Percentiles rank a stretch among this genome's conserved stretches.
Conservation (phyloP, 2,888 invertebrate genomes). For the Drosophila pullipes region DNA sequence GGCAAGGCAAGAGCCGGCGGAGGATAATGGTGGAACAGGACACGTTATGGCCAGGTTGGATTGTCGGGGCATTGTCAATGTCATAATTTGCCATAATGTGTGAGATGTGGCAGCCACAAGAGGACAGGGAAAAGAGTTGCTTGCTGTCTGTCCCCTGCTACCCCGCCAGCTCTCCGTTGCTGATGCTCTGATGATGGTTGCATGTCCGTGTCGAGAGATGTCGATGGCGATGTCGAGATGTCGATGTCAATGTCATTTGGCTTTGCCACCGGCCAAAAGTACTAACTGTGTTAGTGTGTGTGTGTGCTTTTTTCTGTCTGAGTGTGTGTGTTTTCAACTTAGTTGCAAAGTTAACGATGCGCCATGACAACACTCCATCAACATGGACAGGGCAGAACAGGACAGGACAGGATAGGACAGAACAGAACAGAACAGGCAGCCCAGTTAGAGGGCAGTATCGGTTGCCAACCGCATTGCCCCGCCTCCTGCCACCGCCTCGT, state of each 20-base stretch:
- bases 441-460: constrained; percentile 38
- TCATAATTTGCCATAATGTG: constrained; percentile 77
- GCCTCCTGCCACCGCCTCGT: constrained; percentile 28
- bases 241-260: constrained; percentile 65
- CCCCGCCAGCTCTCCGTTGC: neutral
- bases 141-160: neutral
- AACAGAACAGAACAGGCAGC: constrained; percentile 11
- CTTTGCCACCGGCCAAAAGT: constrained; percentile 35
- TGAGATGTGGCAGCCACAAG: neutral
- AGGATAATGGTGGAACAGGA: constrained; percentile 33
- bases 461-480: constrained; percentile 4
- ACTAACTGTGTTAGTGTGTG: constrained; percentile 3
- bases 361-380: constrained; percentile 65
- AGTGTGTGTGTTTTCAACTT: constrained; percentile 45
- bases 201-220: constrained; percentile 64
- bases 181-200: constrained; percentile 62
- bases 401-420: neutral
- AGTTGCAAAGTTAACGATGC: constrained; percentile 67
- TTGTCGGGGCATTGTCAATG: constrained; percentile 67
- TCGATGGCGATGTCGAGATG: constrained; percentile 62
- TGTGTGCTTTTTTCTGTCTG: constrained; percentile 7
- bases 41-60: constrained; percentile 56
- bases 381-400: constrained; percentile 37
- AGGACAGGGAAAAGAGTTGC: constrained; percentile 11
- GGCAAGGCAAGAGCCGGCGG: constrained; percentile 4